A percentile compares a stretch with the other conserved stretches of the same genome.
Evolutionary conservation across 92 coral and sea anemone species (phyloP).

Genomic region (Palythoa grandiflora): DNA sequence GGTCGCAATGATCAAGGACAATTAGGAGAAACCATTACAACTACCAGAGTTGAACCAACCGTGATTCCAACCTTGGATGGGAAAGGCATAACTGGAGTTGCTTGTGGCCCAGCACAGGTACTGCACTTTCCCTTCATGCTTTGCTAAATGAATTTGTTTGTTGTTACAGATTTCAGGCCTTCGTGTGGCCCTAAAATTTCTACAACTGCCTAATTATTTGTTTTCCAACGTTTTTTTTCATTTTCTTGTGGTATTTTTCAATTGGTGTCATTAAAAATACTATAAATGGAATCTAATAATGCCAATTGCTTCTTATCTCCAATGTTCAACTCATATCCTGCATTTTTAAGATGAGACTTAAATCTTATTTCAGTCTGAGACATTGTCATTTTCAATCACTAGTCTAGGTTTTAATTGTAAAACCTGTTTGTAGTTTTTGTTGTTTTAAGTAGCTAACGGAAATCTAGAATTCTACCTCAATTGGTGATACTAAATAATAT

Average conservation of each 20-base stretch:
- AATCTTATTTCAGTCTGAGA: no score
- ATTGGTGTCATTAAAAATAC: no score
- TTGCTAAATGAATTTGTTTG: neutral
- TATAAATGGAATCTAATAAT: no score
- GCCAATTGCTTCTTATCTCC: no score
- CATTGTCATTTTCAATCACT: no score
- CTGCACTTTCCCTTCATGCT: neutral
- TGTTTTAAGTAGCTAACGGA: neutral
- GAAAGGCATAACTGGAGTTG: conserved; percentile 83
- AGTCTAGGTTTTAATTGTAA: neutral
- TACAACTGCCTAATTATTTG: no score
- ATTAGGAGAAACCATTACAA: conserved; percentile 85
- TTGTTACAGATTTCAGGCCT: neutral
- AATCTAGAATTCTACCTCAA: neutral
- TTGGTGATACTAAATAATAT: no score
- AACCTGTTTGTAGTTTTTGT: neutral
- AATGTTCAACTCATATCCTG: no score
- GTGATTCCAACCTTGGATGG: conserved; percentile 69
- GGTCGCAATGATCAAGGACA: conserved; percentile 98
- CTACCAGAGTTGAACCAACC: conserved; percentile 77
- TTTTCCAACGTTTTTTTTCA: no score
- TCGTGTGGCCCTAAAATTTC: neutral
- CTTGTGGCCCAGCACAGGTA: conserved; percentile 99
- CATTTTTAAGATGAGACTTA: no score
- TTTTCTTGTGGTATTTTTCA: no score